Evolutionary conservation across 2,888 invertebrate genomes (phyloP).

Genomic region (Ceramica pisi): DNA sequence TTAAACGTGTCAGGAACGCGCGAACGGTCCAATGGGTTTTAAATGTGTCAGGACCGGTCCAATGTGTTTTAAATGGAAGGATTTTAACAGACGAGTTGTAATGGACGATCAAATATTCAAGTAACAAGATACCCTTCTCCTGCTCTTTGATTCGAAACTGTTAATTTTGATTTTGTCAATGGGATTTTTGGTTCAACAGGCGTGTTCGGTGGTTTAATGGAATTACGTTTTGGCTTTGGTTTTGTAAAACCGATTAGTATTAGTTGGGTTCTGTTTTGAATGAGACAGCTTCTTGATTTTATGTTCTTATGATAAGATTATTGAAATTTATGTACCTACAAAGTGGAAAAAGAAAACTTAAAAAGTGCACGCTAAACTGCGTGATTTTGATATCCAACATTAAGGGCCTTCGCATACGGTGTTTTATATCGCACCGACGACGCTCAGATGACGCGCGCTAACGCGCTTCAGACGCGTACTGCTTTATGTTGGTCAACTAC

Average conservation of each 20-base stretch:
- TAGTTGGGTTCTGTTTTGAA: background rate
- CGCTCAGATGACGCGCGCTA: too few species aligned
- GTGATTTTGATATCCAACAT: too few species aligned
- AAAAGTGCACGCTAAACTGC: too few species aligned
- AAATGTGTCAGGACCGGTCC: slow-evolving; percentile 35
- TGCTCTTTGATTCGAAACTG: slow-evolving; percentile 51
- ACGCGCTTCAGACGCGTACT: too few species aligned
- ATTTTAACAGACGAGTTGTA: slow-evolving; percentile 52
- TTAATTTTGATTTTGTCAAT: slow-evolving; percentile 49
- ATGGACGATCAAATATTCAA: slow-evolving; percentile 60
- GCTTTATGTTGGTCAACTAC: too few species aligned
- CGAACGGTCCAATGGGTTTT: slow-evolving; percentile 39
- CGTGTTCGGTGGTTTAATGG: slow-evolving; percentile 32
- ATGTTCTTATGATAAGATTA: too few species aligned
- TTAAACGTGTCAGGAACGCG: slow-evolving; percentile 16
- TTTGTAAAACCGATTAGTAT: background rate
- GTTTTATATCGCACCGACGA: too few species aligned
- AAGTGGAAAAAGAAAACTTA: too few species aligned
- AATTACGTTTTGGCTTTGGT: slow-evolving; percentile 13
- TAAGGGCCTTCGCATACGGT: too few species aligned
- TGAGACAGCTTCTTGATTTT: background rate
- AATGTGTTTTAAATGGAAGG: slow-evolving; percentile 55
- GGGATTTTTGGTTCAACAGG: slow-evolving; percentile 33
- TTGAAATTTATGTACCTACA: too few species aligned
- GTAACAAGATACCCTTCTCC: slow-evolving; percentile 42